phyloP scores from a whole-genome alignment of 1,140 invertebrate genomes.

The Alviniconcha marisindica region DNA sequence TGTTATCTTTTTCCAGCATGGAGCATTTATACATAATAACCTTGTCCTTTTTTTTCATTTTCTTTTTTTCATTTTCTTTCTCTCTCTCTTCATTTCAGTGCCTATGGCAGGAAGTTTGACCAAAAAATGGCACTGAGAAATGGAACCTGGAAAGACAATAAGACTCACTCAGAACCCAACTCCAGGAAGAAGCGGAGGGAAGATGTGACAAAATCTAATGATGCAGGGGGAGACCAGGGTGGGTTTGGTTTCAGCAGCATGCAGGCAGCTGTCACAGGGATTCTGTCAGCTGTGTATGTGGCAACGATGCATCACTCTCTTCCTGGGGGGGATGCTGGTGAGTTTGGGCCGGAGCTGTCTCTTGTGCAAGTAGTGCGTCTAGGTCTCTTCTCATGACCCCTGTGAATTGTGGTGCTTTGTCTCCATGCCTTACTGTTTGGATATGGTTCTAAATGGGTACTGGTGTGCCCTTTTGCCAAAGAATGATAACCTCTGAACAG shows the following conservation, averaged over 20 bases:
- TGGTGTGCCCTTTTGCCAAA: too few relatives aligned
- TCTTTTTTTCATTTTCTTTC: too few relatives aligned
- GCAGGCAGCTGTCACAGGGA: neutral
- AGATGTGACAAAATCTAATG: neutral
- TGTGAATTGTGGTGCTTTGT: neutral
- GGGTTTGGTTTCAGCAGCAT: neutral
- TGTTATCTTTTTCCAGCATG: too few relatives aligned
- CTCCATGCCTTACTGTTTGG: neutral
- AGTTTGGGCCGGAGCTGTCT: slow-evolving; percentile 44
- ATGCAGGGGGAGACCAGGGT: neutral
- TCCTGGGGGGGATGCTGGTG: slow-evolving; percentile 70
- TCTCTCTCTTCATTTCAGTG: too few relatives aligned
- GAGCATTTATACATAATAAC: too few relatives aligned
- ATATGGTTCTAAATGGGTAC: neutral
- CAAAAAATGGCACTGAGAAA: neutral
- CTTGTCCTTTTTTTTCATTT: too few relatives aligned
- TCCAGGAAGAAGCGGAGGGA: neutral
- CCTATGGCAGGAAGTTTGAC: too few relatives aligned
- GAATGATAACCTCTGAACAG: too few relatives aligned
- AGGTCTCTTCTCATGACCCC: neutral
- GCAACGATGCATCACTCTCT: slow-evolving; percentile 62
- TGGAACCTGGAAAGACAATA: neutral
- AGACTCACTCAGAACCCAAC: neutral
- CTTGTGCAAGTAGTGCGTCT: neutral
- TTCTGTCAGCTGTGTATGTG: slow-evolving; percentile 53